Conservation (phyloP, 2,797 vertebrate genomes). For the Fistularia tabacaria region DNA sequence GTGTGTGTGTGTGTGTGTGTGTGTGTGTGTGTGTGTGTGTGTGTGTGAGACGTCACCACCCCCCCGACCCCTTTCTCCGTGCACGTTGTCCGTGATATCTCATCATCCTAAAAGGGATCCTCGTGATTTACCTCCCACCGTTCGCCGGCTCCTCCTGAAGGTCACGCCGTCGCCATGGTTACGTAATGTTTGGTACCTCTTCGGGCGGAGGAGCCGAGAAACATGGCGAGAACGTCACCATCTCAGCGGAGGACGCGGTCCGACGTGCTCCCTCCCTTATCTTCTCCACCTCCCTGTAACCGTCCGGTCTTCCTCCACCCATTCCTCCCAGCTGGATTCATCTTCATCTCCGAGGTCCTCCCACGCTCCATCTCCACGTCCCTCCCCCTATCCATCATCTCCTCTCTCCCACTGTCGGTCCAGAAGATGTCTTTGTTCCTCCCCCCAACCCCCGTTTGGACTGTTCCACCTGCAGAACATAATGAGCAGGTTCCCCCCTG, state of each 20-base stretch:
- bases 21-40: no score
- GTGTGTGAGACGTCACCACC: no score
- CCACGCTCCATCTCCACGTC: conserved; percentile 18
- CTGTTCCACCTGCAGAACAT: conserved; percentile 37
- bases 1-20: no score
- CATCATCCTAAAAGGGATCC: no score
- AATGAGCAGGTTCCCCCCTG: conserved; percentile 49
- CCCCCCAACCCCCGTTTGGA: conserved; percentile 16
- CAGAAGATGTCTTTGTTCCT: conserved; percentile 43
- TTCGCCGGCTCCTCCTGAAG: no score
- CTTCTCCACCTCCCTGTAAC: conserved; percentile 29
- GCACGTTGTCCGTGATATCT: no score
- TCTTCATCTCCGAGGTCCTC: conserved; percentile 41
- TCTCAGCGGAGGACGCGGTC: no score
- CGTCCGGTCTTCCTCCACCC: conserved; percentile 11
- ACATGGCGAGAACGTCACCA: no score
- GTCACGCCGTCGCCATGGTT: no score
- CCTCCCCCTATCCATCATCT: conserved; percentile 26
- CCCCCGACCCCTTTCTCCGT: no score
- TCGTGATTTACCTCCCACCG: no score
- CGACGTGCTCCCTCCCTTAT: conserved; percentile 35
- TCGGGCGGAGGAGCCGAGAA: conserved; percentile 6
- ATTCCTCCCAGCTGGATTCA: conserved; percentile 32
- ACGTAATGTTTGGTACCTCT: conserved; percentile 3
- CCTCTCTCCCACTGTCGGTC: conserved; percentile 14